Evolutionary conservation across 2,113 vertebrate genomes (phyloP).

Genomic region (Galbula dea): DNA sequence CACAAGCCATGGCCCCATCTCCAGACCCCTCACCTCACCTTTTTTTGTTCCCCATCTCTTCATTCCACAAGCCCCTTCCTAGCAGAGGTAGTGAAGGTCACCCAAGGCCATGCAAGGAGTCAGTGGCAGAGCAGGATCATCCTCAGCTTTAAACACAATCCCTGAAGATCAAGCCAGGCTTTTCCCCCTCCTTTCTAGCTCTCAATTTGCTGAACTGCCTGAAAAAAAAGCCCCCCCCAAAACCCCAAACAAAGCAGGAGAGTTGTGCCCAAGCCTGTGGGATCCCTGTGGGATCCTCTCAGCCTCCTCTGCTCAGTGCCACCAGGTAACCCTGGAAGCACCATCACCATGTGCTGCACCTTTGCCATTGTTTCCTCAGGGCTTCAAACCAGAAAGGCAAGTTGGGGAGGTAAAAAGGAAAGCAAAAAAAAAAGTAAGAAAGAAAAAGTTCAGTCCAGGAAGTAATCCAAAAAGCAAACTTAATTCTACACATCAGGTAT

Average conservation of each 20-base stretch:
- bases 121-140: neutral
- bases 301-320: neutral
- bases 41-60: neutral
- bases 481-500: neutral
- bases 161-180: neutral
- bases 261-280: neutral
- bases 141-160: neutral
- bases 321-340: neutral
- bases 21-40: neutral
- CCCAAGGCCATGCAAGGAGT: rapidly evolving
- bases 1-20: rapidly evolving
- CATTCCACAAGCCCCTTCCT: neutral
- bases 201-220: neutral
- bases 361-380: conserved; percentile 1
- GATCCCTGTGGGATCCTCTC: neutral
- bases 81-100: no score
- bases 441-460: neutral
- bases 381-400: conserved; percentile 49
- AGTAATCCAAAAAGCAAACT: neutral
- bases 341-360: neutral
- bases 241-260: no score
- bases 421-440: neutral
- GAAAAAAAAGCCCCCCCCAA: neutral
- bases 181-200: neutral
- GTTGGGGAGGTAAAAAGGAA: neutral